A percentile compares a stretch with the other conserved stretches of the same genome.
Evolutionary conservation across 2,797 vertebrate species (phyloP).

Genomic region (Fistularia commersonii): DNA sequence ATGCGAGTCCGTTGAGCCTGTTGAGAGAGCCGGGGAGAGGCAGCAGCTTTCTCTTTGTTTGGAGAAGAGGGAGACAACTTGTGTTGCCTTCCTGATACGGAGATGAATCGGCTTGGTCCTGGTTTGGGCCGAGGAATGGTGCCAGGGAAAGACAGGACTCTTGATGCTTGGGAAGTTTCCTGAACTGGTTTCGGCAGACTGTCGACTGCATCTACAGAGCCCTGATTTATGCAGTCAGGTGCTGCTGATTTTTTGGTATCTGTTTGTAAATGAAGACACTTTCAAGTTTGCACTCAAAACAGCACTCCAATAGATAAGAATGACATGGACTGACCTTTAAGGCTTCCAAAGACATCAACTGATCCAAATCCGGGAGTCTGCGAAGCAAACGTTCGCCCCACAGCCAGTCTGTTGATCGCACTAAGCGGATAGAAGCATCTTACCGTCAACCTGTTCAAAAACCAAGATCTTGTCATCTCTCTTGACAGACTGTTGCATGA

Average conservation of each 20-base stretch:
- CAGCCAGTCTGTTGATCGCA: conserved; percentile 48
- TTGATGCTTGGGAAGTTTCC: neutral
- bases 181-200: neutral
- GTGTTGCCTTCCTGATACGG: conserved; percentile 1
- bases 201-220: neutral
- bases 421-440: conserved; percentile 74
- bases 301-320: too few relatives aligned
- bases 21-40: neutral
- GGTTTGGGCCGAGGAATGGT: conserved; percentile 1
- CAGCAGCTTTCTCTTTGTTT: neutral
- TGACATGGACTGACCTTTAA: conserved; percentile 21
- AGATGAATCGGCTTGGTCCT: conserved; percentile 5
- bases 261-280: neutral
- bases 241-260: conserved; percentile 6
- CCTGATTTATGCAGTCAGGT: conserved; percentile 7
- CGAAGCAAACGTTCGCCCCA: conserved; percentile 26
- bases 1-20: neutral
- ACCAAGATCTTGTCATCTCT: neutral
- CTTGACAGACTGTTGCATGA: neutral
- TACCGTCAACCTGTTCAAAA: conserved; percentile 63
- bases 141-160: neutral
- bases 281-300: neutral
- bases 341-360: conserved; percentile 35
- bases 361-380: conserved; percentile 44
- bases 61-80: neutral